phyloP scores from a whole-genome alignment of 2,888 invertebrate species.

The Priocnemis perturbator region DNA sequence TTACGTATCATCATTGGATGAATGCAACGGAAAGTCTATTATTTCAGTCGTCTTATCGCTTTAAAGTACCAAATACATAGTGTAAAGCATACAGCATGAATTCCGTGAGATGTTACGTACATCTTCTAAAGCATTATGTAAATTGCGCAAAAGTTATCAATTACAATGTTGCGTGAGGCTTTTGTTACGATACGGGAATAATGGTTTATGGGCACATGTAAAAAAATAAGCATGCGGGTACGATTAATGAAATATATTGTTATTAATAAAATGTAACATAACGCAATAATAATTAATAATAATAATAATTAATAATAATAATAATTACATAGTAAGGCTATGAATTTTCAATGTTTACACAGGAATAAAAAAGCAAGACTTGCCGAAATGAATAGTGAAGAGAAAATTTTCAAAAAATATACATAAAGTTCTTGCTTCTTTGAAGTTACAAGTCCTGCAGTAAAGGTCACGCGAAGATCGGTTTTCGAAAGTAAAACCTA shows the following conservation, averaged over 20 bases:
- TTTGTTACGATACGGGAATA: constrained; percentile 23
- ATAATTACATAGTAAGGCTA: constrained; percentile 71
- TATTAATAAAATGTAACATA: constrained; percentile 74
- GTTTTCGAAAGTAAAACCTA: constrained; percentile 29
- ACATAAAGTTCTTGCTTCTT: constrained; percentile 31
- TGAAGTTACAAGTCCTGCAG: constrained; percentile 25
- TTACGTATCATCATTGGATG: constrained; percentile 19
- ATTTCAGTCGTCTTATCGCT: constrained; percentile 4
- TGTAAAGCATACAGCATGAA: constrained; percentile 31
- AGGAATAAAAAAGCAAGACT: constrained; percentile 50
- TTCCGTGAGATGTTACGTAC: constrained; percentile 20
- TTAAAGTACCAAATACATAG: constrained; percentile 19
- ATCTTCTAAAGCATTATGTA: constrained; percentile 29
- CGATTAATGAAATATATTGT: constrained; percentile 74
- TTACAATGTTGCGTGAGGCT: background rate
- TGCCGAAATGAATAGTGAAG: constrained; percentile 38
- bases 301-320: constrained; percentile 63
- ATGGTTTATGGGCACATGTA: constrained; percentile 54
- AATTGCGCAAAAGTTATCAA: constrained; percentile 23
- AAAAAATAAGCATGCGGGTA: constrained; percentile 60
- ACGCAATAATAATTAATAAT: constrained; percentile 70
- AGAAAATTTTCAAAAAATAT: constrained; percentile 45
- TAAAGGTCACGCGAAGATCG: constrained; percentile 35
- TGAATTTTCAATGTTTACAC: constrained; percentile 62
- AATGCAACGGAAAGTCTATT: constrained; percentile 8